Evolutionary conservation across 2,888 invertebrate genomes (phyloP), one percentile per base, ranked within the genome.

Genomic region (Agrochola macilenta): DNA sequence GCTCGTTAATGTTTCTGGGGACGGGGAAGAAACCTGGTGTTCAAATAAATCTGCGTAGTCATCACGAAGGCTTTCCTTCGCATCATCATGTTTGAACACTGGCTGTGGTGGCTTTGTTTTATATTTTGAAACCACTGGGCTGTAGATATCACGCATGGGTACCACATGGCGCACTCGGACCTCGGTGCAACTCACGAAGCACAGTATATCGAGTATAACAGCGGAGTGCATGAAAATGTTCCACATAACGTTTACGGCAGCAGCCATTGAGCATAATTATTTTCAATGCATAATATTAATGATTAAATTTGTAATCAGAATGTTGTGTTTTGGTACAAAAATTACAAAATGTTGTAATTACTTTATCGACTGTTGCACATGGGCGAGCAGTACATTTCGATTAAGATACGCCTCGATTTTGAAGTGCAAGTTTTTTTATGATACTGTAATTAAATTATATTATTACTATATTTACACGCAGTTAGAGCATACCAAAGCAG

Each of bases 241-340:
- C 64, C 58, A 52, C 88, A 88, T 86, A 35, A 80, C 70, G 74
- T 73, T 76, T 69, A 43, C 26, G 46, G 49, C 46, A 63, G 49
- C 20, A 35, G 70, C 39, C 23, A 58, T 65, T 39, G 64, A 46
- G 1, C 26, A 72, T 81, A n/a, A 30, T 70, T 30, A 76, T 49
- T 74, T 71, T 43, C 23, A 26, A 14, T 26, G 30, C 35, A 35
- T 35, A 30, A 23, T 65, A 20, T 65, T 58, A 57, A 46, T 17
- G 20, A 69, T 60, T 17, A 20, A 71, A 35, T 54, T 66, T 54
- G 52, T 75, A 23, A 76, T 83, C 61, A 65, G 46, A 64, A 43
- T 77, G 74, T 84, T 83, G 30, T 64, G 84, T 75, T 84, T 66
- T 66, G 84, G 81, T 69, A 43, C 12, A 69, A 77, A 43, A 26